Conservation (phyloP, 2,797 vertebrate species). For the Crossoptilon crossoptilon region DNA sequence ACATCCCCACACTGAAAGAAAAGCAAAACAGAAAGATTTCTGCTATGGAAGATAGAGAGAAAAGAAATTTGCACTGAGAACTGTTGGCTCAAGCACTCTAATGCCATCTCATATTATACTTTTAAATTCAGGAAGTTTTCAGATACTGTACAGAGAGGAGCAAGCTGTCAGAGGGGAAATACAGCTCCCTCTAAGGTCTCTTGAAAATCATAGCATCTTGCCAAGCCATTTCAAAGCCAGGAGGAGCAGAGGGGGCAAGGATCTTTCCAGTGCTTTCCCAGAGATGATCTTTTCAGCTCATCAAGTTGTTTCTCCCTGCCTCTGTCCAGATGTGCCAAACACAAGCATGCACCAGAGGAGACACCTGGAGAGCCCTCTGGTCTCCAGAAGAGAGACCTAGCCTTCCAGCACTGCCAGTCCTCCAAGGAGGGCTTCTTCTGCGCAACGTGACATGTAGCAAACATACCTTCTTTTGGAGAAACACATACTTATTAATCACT, state of each 20-base stretch:
- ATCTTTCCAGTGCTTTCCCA: background rate
- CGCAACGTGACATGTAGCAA: accelerated
- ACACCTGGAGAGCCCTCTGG: accelerated
- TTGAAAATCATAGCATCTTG: slow-evolving; percentile 19
- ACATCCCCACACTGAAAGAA: background rate
- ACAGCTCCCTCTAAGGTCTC: slow-evolving; percentile 22
- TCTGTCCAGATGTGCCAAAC: background rate
- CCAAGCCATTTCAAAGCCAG: background rate
- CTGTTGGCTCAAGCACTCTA: accelerated
- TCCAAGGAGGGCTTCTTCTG: background rate
- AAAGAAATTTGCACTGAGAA: background rate
- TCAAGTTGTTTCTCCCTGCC: background rate
- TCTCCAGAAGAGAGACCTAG: background rate
- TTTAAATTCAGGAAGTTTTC: background rate
- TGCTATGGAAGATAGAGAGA: background rate
- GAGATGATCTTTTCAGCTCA: background rate
- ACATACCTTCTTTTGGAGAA: slow-evolving; percentile 14
- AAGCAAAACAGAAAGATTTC: background rate
- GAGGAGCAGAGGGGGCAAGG: background rate
- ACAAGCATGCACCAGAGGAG: background rate
- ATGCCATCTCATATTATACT: background rate
- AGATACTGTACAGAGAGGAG: background rate
- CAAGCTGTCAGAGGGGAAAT: background rate
- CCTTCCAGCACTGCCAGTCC: background rate
- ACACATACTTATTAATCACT: slow-evolving; percentile 8